These are phyloP conservation scores for Seriola dumerili DNA, from an alignment of 2,113 vertebrate genomes.

Conservation along the genomic window DNA sequence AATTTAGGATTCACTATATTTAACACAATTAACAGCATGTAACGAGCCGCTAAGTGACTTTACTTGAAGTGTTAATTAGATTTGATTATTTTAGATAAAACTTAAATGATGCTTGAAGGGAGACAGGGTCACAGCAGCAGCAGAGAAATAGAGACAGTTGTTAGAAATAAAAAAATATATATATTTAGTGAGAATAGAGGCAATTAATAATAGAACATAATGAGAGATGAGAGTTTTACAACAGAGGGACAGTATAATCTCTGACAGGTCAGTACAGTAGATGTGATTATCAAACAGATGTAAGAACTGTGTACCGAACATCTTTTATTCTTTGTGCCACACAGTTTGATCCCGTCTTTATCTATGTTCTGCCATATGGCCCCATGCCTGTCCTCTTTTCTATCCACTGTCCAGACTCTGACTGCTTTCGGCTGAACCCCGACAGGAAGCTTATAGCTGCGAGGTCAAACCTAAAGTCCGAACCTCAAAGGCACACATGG, in stretches of 20 bases:
- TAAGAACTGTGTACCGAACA: background rate
- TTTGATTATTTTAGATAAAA: constrained; percentile 67
- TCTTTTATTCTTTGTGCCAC: constrained; percentile 42
- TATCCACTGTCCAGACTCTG: constrained; percentile 43
- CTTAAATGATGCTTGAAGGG: constrained; percentile 66
- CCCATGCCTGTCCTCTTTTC: constrained; percentile 1
- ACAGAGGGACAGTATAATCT: constrained; percentile 8
- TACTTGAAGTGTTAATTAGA: constrained; percentile 64
- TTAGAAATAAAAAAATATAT: constrained; percentile 2
- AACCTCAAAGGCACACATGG: constrained; percentile 58
- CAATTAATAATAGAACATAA: constrained; percentile 38
- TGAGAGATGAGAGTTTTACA: constrained; percentile 18
- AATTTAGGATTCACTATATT: constrained; percentile 49
- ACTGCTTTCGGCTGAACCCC: constrained; percentile 35
- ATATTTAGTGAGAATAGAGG: constrained; percentile 39
- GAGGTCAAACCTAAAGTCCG: constrained; percentile 56
- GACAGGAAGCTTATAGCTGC: constrained; percentile 40
- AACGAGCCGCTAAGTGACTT: constrained; percentile 54
- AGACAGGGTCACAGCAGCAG: constrained; percentile 48
- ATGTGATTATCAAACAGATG: constrained; percentile 35
- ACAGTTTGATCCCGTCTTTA: constrained; percentile 62
- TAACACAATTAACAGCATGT: constrained; percentile 45
- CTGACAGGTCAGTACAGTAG: constrained; percentile 3
- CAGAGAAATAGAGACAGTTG: constrained; percentile 10
- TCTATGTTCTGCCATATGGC: constrained; percentile 34